These are phyloP conservation scores for Aurelia coerulea DNA, from an alignment of 30 jellyfish, hydroid and myxozoan genomes.

Conservation along the genomic window DNA sequence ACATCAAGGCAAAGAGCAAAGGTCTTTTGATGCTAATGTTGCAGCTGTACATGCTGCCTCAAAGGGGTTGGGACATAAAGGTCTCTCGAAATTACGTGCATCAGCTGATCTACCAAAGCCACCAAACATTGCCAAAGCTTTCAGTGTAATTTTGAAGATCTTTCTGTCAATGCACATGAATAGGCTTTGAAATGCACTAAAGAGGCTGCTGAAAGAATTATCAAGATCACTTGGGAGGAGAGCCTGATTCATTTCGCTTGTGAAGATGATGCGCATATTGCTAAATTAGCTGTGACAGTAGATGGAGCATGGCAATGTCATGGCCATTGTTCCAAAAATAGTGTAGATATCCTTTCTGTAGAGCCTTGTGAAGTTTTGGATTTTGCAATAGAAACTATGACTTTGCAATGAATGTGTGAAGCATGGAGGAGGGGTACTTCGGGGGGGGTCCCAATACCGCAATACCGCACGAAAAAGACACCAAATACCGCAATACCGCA, in stretches of 20 bases:
- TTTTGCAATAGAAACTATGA: background rate
- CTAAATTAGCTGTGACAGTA: background rate
- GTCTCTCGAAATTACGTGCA: background rate
- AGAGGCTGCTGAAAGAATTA: background rate
- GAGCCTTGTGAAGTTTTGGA: background rate
- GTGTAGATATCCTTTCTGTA: background rate
- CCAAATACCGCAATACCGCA: too few relatives aligned
- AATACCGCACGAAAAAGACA: too few relatives aligned
- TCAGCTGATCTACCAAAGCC: background rate
- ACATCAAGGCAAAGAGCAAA: background rate
- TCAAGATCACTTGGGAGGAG: background rate
- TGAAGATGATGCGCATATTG: background rate
- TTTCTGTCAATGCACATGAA: background rate
- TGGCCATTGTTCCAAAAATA: background rate
- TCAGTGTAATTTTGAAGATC: background rate
- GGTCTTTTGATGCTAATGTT: background rate
- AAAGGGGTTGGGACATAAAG: conserved; percentile 3
- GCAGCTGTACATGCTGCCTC: background rate
- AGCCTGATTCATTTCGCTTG: background rate
- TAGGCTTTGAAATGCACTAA: background rate
- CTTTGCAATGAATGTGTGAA: background rate
- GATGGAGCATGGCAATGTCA: background rate
- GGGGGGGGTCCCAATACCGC: too few relatives aligned
- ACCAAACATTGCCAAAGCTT: background rate
- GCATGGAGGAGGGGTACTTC: too few relatives aligned